These are phyloP conservation scores for Pomatorhinus ruficollis DNA, from an alignment of 2,113 vertebrate genomes.

Conservation along the genomic window DNA sequence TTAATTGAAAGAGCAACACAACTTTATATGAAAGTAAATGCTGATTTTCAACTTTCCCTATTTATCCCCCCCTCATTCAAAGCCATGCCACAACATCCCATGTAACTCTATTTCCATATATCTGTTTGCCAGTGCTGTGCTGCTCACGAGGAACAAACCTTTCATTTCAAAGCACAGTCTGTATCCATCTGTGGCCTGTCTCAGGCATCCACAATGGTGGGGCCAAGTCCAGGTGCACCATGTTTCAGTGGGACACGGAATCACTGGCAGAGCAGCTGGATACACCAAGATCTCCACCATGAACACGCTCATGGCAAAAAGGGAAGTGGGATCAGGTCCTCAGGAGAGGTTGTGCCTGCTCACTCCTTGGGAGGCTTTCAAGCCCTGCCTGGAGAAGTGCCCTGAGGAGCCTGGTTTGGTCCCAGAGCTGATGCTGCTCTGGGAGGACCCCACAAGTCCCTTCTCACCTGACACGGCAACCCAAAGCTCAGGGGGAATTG, in stretches of 20 bases:
- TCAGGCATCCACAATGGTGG: neutral
- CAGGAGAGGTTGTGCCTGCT: neutral
- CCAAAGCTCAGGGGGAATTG: neutral
- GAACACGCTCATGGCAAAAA: neutral
- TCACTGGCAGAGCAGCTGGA: neutral
- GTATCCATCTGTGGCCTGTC: neutral
- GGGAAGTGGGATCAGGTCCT: neutral
- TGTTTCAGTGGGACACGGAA: neutral
- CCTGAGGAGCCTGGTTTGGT: neutral
- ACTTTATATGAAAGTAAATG: neutral
- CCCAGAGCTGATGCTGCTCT: neutral
- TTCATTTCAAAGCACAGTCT: neutral
- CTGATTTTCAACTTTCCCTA: neutral
- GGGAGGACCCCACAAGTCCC: neutral
- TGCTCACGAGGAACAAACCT: neutral
- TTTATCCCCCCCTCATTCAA: neutral
- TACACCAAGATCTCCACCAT: neutral
- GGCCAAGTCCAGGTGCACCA: neutral
- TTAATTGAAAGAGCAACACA: neutral
- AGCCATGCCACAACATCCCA: neutral
- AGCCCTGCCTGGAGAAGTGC: neutral
- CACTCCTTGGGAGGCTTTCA: neutral
- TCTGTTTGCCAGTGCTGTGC: neutral
- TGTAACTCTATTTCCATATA: rapidly evolving
- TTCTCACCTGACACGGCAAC: neutral